phyloP scores from a whole-genome alignment of 2,888 invertebrate species.

The Sympetrum striolatum region DNA sequence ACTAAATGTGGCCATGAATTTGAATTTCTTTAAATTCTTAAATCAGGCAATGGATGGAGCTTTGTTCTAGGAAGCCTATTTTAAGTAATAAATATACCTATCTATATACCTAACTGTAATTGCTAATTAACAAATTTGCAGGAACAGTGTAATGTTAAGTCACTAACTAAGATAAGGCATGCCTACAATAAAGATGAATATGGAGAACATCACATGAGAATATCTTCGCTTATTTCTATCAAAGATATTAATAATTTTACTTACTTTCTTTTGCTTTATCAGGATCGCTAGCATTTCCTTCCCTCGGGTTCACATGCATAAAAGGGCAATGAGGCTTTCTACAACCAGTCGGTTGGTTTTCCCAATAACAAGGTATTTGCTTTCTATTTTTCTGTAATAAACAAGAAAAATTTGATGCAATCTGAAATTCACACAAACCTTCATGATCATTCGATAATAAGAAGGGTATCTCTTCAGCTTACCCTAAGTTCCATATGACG shows the following conservation, averaged over 20 bases:
- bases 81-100: too few species aligned
- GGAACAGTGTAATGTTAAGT: too few species aligned
- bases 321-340: conserved; percentile 86
- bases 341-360: conserved; percentile 83
- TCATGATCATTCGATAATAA: neutral
- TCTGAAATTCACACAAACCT: neutral
- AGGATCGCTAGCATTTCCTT: conserved; percentile 50
- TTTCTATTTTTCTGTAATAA: conserved; percentile 77
- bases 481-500: conserved; percentile 87
- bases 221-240: too few species aligned
- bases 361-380: conserved; percentile 87
- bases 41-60: too few species aligned
- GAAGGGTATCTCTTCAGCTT: conserved; percentile 53
- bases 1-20: too few species aligned
- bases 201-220: too few species aligned
- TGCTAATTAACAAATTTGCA: too few species aligned
- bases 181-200: too few species aligned
- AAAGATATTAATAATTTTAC: neutral
- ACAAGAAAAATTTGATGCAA: conserved; percentile 30
- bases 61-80: too few species aligned
- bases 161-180: too few species aligned
- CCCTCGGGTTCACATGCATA: conserved; percentile 67
- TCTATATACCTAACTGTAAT: too few species aligned
- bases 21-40: too few species aligned
- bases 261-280: conserved; percentile 41